These are phyloP conservation scores for Agonopterix arenella DNA, from an alignment of 2,888 invertebrate species.

Conservation along the genomic window DNA sequence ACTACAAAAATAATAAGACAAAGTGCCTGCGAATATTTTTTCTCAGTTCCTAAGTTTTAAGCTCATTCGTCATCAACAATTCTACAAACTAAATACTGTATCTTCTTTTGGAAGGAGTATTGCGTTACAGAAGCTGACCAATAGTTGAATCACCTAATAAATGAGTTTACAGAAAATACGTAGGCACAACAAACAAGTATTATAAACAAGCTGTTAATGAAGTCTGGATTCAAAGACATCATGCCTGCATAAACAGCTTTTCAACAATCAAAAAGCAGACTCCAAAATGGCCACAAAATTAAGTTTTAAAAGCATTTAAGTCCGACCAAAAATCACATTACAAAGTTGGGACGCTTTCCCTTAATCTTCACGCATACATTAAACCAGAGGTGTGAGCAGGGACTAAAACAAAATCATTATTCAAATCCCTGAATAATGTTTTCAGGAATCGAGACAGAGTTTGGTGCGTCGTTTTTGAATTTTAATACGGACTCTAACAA, in stretches of 20 bases:
- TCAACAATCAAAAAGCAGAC: conserved; percentile 17
- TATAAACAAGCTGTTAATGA: conserved; percentile 1
- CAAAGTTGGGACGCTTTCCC: conserved; percentile 38
- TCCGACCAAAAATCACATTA: conserved; percentile 70
- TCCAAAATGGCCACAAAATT: conserved; percentile 49
- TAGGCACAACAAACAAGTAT: background rate
- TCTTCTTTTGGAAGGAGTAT: no score
- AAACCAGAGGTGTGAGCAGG: conserved; percentile 45
- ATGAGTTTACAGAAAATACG: no score
- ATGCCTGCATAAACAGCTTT: conserved; percentile 39
- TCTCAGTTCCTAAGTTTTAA: no score
- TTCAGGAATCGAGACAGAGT: conserved; percentile 69
- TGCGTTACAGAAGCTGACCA: no score
- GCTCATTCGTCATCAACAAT: no score
- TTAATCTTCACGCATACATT: conserved; percentile 69
- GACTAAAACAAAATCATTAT: conserved; percentile 74
- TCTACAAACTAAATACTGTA: no score
- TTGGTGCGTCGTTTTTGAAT: conserved; percentile 74
- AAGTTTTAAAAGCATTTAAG: conserved; percentile 70
- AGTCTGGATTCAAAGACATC: conserved; percentile 11
- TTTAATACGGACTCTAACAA: conserved; percentile 75
- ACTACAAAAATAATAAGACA: no score
- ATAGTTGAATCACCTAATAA: no score
- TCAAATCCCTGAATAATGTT: conserved; percentile 75
- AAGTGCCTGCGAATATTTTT: no score